phyloP scores from a whole-genome alignment of 2,113 vertebrate genomes.

The Sinocyclocheilus anshuiensis region DNA sequence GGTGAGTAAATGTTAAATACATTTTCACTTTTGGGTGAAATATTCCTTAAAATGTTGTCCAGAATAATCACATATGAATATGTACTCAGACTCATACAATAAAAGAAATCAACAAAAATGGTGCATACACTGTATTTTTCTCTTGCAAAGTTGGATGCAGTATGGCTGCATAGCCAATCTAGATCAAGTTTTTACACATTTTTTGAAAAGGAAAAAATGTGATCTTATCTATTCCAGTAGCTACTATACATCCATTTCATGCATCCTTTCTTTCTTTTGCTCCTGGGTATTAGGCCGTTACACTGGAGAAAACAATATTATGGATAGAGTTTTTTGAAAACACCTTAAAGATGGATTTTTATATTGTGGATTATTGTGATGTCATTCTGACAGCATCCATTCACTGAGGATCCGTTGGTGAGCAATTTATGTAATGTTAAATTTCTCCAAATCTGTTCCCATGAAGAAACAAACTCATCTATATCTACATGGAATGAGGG shows the following conservation, averaged over 20 bases:
- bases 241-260: constrained; percentile 11
- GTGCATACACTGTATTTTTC: background rate
- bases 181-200: background rate
- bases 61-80: background rate
- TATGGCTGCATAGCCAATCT: background rate
- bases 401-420: too few relatives aligned
- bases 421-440: too few relatives aligned
- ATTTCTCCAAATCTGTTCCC: too few relatives aligned
- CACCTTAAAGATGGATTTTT: too few relatives aligned
- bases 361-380: too few relatives aligned
- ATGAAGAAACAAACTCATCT: too few relatives aligned
- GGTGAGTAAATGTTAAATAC: too few relatives aligned
- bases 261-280: constrained; percentile 9
- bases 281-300: too few relatives aligned
- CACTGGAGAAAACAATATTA: background rate
- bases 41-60: background rate
- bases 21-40: too few relatives aligned
- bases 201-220: background rate
- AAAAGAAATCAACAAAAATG: background rate
- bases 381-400: too few relatives aligned
- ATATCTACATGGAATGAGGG: too few relatives aligned
- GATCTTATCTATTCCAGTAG: background rate
- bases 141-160: background rate
- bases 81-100: background rate
- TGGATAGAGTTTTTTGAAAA: too few relatives aligned